Evolutionary conservation across 2,113 vertebrate genomes (phyloP).

Genomic region (Pachypanchax playfairii): DNA sequence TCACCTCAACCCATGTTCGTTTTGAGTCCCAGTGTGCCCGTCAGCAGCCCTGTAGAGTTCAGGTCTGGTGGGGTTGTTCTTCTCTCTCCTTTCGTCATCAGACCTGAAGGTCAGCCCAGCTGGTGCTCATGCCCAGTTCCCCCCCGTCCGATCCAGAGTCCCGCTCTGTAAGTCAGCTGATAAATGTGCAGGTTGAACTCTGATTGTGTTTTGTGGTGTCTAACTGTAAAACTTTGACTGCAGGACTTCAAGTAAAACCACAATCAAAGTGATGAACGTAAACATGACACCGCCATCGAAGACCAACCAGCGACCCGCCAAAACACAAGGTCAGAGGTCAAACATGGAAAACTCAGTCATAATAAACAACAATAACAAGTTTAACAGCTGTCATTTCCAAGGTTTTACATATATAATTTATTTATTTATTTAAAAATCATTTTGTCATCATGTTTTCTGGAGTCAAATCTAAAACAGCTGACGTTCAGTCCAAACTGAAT

Average conservation of each 20-base stretch:
- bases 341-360: too few relatives aligned
- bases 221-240: not conserved
- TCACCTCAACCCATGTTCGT: fast-evolving
- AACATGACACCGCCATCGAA: not conserved
- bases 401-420: not conserved
- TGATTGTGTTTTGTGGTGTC: not conserved
- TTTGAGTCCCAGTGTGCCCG: not conserved
- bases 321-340: conserved; percentile 29
- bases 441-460: too few relatives aligned
- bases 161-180: conserved; percentile 19
- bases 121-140: not conserved
- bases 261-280: too few relatives aligned
- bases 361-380: too few relatives aligned
- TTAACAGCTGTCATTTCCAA: not conserved
- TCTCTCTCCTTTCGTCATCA: fast-evolving
- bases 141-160: not conserved
- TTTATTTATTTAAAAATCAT: too few relatives aligned
- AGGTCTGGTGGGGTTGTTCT: not conserved
- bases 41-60: not conserved
- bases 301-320: too few relatives aligned
- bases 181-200: not conserved
- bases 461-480: too few relatives aligned
- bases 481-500: too few relatives aligned
- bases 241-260: conserved; percentile 1
- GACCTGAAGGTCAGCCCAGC: not conserved